Base-by-base conservation (phyloP, 2,113 vertebrate species). In the Cochlearius cochlearius region DNA sequence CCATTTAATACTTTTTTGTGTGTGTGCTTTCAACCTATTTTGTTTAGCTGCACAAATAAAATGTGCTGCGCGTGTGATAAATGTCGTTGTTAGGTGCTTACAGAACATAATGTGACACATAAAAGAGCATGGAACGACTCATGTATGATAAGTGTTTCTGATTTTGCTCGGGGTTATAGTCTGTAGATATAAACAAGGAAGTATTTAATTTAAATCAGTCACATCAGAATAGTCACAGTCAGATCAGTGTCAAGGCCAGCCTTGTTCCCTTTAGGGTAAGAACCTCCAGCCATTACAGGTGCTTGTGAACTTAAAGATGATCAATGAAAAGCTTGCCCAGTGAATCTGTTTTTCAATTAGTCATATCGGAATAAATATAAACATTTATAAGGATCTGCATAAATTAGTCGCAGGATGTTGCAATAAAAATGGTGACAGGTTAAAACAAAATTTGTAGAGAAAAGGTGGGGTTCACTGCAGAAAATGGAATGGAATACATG, bases 21-120 rank as follows among this genome's bases (percentile, higher is more conserved):
- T 72, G 25, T 53, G 66, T 89, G 22, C 27, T 92, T 94, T 95
- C 49, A 71, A 36, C 20, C 56, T 80, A 5, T 86, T 92, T 78
- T 41, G 15, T 86, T 94, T 80, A 94, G 71, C 86, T 96, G 50
- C 56, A 52, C 36, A 93, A 81, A 63, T 59, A 89, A 95, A 92
- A 72, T 15, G 3, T 60, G 53, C 59, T 94, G 78, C 41, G 43
- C 84, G 62, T 53, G 49, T 87, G 34, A 55, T 53, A 34, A 71
- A 68, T 75, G 30, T 55, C 66, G 16, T 91, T 55, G 88, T 68
- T 64, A 62, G 45, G 36, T 30, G 32, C 66, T 94, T 86, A 60
- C 34, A 77, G 39, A 84, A 52, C 14, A 15, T 38, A 86, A 69
- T 49, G 41, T 45, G 78, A 27, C 23, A 5, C 59, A 72, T 36